Conservation (phyloP, 2,888 invertebrate species). For the Chalcis sispes region DNA sequence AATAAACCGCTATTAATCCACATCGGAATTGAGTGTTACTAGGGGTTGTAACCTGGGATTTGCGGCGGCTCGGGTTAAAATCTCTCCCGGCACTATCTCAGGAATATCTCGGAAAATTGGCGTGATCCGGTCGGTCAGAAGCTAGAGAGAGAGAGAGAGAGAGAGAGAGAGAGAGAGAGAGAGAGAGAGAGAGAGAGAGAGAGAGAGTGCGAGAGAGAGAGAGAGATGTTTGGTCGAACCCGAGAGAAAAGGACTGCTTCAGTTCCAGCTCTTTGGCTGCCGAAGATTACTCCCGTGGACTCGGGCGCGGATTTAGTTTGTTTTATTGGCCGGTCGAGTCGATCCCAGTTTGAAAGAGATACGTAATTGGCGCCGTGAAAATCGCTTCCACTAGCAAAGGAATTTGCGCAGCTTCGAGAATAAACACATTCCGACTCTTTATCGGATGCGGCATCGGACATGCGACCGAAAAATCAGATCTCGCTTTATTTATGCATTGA, state of each 20-base stretch:
- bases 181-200: slow-evolving; percentile 17
- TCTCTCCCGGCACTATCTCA: slow-evolving; percentile 71
- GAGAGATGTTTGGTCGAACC: no score
- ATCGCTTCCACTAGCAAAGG: slow-evolving; percentile 60
- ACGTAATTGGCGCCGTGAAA: slow-evolving; percentile 69
- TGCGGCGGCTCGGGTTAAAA: slow-evolving; percentile 73
- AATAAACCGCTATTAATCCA: slow-evolving; percentile 76
- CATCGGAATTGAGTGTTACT: slow-evolving; percentile 76
- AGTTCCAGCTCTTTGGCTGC: slow-evolving; percentile 63
- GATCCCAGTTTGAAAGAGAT: slow-evolving; percentile 63
- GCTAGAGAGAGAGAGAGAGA: slow-evolving; percentile 3
- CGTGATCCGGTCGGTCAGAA: slow-evolving; percentile 30
- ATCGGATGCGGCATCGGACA: slow-evolving; percentile 40
- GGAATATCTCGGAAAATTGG: slow-evolving; percentile 68
- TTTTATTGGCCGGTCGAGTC: slow-evolving; percentile 63
- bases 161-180: slow-evolving; percentile 2
- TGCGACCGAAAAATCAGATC: slow-evolving; percentile 53
- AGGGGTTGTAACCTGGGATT: slow-evolving; percentile 74
- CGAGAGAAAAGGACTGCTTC: slow-evolving; percentile 40
- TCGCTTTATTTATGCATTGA: neutral
- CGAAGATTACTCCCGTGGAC: slow-evolving; percentile 68
- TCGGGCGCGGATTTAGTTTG: slow-evolving; percentile 71
- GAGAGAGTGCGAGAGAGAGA: slow-evolving; percentile 3
- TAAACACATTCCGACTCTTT: slow-evolving; percentile 1
- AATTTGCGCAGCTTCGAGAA: neutral